Percentiles rank a stretch among this genome's conserved stretches.
phyloP scores from a whole-genome alignment of 2,888 invertebrate species.

The Drosophila kokeensis region DNA sequence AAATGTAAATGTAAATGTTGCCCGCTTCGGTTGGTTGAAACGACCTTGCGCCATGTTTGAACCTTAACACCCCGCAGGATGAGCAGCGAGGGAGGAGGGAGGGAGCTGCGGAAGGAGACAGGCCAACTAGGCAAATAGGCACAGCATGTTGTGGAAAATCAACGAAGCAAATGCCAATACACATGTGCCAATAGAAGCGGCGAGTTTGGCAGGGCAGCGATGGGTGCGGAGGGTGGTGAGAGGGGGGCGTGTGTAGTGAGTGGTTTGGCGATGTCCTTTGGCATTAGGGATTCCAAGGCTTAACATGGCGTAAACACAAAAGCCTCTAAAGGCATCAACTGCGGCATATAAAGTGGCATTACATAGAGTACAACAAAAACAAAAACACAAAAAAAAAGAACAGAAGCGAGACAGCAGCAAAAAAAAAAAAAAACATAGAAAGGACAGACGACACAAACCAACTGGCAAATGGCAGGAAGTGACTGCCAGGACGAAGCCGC shows the following conservation, averaged over 20 bases:
- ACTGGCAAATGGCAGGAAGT: constrained; percentile 69
- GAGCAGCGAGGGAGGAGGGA: constrained; percentile 13
- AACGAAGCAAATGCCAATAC: constrained; percentile 81
- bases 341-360: constrained; percentile 83
- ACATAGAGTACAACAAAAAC: constrained; percentile 62
- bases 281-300: constrained; percentile 81
- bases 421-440: constrained; percentile 5
- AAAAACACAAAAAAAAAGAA: constrained; percentile 9
- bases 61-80: constrained; percentile 66
- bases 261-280: constrained; percentile 61
- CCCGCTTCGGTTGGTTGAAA: constrained; percentile 64
- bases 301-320: constrained; percentile 81
- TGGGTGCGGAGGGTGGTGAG: neutral
- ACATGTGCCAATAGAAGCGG: constrained; percentile 57
- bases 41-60: constrained; percentile 80
- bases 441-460: constrained; percentile 10
- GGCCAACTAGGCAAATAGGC: constrained; percentile 75
- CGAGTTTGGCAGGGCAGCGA: neutral
- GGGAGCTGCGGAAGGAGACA: neutral
- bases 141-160: constrained; percentile 76
- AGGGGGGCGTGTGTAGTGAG: constrained; percentile 16
- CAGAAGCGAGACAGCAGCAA: constrained; percentile 3
- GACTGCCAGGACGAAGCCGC: constrained; percentile 49
- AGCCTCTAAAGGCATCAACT: constrained; percentile 82
- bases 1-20: constrained; percentile 78